Conservation (phyloP, 2,113 vertebrate species). For the Saguinus midas region DNA sequence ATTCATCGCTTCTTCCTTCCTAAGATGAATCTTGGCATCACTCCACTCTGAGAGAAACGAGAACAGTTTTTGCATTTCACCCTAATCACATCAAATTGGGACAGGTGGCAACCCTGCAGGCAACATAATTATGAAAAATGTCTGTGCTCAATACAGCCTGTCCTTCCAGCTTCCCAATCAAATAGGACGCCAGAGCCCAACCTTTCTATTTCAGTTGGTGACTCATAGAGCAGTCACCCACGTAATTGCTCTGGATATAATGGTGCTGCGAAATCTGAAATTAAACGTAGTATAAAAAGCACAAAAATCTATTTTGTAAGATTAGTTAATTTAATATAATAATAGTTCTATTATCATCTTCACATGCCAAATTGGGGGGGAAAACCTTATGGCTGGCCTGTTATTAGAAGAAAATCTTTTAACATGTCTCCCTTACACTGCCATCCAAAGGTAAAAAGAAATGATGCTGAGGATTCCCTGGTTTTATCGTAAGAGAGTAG, state of each 20-base stretch:
- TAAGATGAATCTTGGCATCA: conserved; percentile 60
- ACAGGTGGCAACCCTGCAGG: conserved; percentile 85
- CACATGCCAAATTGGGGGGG: neutral
- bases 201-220: conserved; percentile 64
- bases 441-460: conserved; percentile 22
- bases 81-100: conserved; percentile 84
- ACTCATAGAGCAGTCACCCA: conserved; percentile 55
- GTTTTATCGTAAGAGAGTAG: conserved; percentile 53
- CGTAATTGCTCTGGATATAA: neutral
- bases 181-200: conserved; percentile 69
- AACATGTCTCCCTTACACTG: neutral
- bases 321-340: conserved; percentile 65
- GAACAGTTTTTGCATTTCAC: conserved; percentile 81
- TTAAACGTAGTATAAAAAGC: conserved; percentile 58
- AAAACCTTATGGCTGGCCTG: neutral
- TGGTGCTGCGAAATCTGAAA: conserved; percentile 42
- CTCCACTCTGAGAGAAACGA: conserved; percentile 75
- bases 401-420: conserved; percentile 50
- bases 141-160: conserved; percentile 70
- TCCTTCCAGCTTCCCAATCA: conserved; percentile 74
- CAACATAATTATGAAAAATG: conserved; percentile 84
- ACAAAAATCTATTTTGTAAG: conserved; percentile 50
- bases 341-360: conserved; percentile 34
- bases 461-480: conserved; percentile 29
- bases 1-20: conserved; percentile 50